A percentile compares a stretch with the other conserved stretches of the same genome.
Conservation (phyloP, 2,113 vertebrate species). For the Patagioenas fasciata region DNA sequence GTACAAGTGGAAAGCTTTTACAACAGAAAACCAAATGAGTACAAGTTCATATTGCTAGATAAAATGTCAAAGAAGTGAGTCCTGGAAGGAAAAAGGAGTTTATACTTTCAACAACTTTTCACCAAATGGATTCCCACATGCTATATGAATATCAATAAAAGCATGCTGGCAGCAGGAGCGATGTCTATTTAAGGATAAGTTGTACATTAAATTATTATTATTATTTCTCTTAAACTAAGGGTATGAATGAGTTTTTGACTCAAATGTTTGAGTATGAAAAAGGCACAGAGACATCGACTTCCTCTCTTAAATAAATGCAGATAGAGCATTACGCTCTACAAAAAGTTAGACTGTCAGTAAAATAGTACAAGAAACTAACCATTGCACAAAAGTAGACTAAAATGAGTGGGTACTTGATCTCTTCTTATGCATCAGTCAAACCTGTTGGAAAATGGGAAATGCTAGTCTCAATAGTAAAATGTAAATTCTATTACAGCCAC, state of each 20-base stretch:
- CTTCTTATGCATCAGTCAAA: neutral
- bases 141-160: neutral
- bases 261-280: neutral
- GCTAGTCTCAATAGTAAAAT: neutral
- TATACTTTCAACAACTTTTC: neutral
- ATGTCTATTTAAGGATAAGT: neutral
- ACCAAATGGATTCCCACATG: neutral
- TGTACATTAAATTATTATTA: neutral
- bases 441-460: neutral
- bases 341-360: neutral
- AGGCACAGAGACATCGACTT: neutral
- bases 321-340: neutral
- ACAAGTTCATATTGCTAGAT: neutral
- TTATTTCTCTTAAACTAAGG: neutral
- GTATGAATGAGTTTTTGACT: neutral
- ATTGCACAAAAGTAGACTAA: neutral
- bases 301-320: neutral
- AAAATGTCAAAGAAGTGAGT: neutral
- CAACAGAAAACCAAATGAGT: neutral
- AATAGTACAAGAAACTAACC: neutral
- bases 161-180: accelerated
- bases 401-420: accelerated
- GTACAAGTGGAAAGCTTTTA: neutral
- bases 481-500: neutral
- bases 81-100: neutral